phyloP scores from a whole-genome alignment of 2,113 vertebrate species.

The Sceloporus tristichus region DNA sequence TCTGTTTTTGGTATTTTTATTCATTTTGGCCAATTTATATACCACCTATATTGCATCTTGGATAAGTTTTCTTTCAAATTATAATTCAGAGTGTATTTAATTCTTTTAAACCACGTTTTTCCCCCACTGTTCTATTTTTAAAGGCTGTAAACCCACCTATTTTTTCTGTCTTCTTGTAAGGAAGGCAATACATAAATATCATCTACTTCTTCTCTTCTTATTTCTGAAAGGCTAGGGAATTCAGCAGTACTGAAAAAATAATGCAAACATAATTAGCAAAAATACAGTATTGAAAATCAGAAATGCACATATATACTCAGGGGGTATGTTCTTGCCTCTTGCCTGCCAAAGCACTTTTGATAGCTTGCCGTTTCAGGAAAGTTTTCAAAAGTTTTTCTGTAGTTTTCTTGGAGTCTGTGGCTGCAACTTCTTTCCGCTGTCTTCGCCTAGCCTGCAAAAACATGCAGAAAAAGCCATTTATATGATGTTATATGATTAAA shows the following conservation, averaged over 20 bases:
- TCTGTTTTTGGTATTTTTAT: no score
- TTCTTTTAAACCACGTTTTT: no score
- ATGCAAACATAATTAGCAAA: background rate
- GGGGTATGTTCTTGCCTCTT: conserved; percentile 77
- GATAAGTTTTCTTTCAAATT: no score
- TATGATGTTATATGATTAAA: background rate
- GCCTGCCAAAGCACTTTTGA: conserved; percentile 87
- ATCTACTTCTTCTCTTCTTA: conserved; percentile 85
- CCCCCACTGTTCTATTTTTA: background rate
- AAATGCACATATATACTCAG: background rate
- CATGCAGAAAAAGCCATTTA: background rate
- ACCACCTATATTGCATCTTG: no score
- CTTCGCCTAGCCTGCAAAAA: conserved; percentile 85
- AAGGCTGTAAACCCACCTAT: conserved; percentile 78
- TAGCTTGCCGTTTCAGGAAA: conserved; percentile 92
- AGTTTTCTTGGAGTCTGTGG: conserved; percentile 87
- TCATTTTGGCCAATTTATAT: no score
- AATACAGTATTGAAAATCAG: background rate
- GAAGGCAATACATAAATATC: conserved; percentile 90
- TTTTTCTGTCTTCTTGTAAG: conserved; percentile 84
- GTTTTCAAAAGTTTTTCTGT: conserved; percentile 92
- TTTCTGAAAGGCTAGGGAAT: conserved; percentile 87
- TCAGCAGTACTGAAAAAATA: conserved; percentile 79
- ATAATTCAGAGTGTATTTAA: no score
- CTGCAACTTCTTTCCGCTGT: conserved; percentile 88